phyloP scores from a whole-genome alignment of 2,113 vertebrate species.

The Gymnarchus niloticus region DNA sequence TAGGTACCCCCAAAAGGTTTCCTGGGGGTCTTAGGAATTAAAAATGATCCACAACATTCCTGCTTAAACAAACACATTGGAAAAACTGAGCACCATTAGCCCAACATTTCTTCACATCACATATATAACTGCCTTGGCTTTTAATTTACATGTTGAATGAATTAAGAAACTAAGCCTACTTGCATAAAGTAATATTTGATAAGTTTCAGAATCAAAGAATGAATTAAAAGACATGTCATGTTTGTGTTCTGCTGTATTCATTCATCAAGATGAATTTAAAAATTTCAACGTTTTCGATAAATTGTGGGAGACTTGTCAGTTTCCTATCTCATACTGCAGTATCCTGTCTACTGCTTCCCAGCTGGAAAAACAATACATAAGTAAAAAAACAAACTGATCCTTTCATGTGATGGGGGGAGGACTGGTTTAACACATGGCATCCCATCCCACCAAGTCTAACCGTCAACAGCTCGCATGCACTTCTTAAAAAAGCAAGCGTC shows the following conservation, averaged over 20 bases:
- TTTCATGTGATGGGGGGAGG: background rate
- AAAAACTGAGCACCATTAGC: background rate
- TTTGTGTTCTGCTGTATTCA: background rate
- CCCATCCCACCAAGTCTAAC: background rate
- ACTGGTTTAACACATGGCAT: background rate
- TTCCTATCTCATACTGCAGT: background rate
- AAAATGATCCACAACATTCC: background rate
- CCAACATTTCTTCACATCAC: background rate
- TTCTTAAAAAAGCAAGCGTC: background rate
- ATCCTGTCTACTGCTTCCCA: background rate
- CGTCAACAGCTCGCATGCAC: background rate
- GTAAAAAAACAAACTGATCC: background rate
- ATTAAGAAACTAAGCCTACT: too few species aligned
- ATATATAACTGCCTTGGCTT: background rate
- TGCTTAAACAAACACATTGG: background rate
- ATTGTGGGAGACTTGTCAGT: background rate
- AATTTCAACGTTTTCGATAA: too few species aligned
- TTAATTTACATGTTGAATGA: too few species aligned
- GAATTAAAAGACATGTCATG: background rate
- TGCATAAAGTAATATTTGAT: too few species aligned
- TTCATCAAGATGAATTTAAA: background rate
- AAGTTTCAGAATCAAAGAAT: background rate
- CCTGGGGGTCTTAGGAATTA: background rate
- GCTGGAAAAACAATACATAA: background rate
- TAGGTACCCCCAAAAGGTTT: too few species aligned